phyloP scores from a whole-genome alignment of 37 sponge, comb jelly and placozoan species.

The Cliona cf. orientalis region DNA sequence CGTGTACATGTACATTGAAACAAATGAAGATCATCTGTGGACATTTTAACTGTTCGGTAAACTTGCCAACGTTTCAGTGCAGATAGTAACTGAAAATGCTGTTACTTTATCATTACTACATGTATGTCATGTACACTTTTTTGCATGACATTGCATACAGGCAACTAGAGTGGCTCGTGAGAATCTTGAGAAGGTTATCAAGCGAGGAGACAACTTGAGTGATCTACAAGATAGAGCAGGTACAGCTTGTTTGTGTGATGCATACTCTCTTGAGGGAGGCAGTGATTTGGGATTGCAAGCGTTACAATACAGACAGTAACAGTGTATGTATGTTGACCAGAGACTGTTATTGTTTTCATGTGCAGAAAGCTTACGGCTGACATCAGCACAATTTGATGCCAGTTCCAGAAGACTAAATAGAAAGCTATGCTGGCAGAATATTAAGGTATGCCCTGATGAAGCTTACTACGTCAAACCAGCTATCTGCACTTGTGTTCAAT shows the following conservation, averaged over 20 bases:
- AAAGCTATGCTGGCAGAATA: constrained; percentile 38
- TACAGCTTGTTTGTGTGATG: constrained; percentile 7
- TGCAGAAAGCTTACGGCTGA: constrained; percentile 11
- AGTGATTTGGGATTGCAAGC: background rate
- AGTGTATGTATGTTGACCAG: background rate
- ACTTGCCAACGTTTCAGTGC: no score
- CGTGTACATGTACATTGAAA: no score
- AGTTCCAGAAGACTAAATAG: constrained; percentile 4
- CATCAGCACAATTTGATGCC: constrained; percentile 1
- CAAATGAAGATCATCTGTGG: no score
- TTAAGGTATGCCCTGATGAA: constrained; percentile 8
- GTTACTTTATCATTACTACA: background rate
- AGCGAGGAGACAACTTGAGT: constrained; percentile 27
- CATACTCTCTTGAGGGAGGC: background rate
- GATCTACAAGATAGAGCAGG: constrained; percentile 46
- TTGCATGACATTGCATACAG: no score
- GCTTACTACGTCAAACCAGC: background rate
- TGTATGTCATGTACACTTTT: background rate
- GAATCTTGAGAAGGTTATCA: constrained; percentile 20
- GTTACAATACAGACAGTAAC: no score
- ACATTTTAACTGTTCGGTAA: no score
- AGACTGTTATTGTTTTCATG: background rate
- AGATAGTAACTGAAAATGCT: no score
- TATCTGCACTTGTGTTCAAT: background rate
- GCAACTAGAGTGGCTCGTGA: background rate